Base-by-base conservation (phyloP, 1,140 invertebrate species). In the Trinorchestia longiramus region DNA sequence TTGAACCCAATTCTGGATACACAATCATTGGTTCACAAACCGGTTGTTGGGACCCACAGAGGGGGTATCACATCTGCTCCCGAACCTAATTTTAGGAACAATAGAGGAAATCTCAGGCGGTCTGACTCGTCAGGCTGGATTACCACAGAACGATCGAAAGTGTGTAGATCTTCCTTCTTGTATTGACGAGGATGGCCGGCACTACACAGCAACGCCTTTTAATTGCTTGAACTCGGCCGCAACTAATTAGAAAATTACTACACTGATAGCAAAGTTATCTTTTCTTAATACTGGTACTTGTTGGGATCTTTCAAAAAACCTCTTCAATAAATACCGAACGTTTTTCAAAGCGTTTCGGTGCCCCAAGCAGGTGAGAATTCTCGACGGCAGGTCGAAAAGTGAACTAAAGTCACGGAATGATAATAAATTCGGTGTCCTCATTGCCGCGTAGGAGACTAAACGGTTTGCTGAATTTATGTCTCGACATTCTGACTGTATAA, bases 401-500 rank as follows among this genome's bases (percentile, higher is more conserved):
- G 62, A 36, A 77, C 62, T 77, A 19, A 36, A 77, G 62, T 77
- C 62, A 77, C 62, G 62, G 62, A 77, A 77, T 77, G 62, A 77
- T 77, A 77, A 77, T 77, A 77, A 77, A 77, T 77, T 77, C 62
- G 62, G 62, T 77, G 62, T 77, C 62, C 62, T 77, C 62, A 77
- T 77, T 77, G 62, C 62, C 62, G 62, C 62, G 62, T 77, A 77
- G 1, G 62, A 77, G 62, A 77, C 62, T 77, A 11, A 77, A 77
- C 36, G 62, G 62, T 77, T 11, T 77, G 62, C 62, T 77, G 62
- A 77, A 77, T 77, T 77, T 77, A 77, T 77, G 62, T 3, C 62
- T 77, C 62, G 15, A 77, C 36, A 77, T 77, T 77, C 62, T 77
- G 62, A 77, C 62, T 77, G 28, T 77, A 77, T 77, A 77, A 77